Conservation (phyloP, 2,797 vertebrate genomes). For the Crenuchus spilurus region DNA sequence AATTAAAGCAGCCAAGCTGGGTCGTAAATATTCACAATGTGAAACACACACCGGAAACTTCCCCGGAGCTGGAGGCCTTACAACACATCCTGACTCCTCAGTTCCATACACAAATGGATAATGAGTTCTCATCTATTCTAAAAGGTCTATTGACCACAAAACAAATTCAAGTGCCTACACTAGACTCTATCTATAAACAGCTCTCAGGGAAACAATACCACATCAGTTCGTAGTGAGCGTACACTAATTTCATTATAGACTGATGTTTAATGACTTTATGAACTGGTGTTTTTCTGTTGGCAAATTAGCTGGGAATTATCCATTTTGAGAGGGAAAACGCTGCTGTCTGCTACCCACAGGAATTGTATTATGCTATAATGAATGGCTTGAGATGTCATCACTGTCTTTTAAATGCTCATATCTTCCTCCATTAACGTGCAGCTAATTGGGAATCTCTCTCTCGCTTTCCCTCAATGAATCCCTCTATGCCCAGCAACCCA, state of each 20-base stretch:
- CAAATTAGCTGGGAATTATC: constrained; percentile 39
- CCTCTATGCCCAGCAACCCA: constrained; percentile 68
- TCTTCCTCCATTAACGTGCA: constrained; percentile 39
- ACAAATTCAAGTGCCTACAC: constrained; percentile 25
- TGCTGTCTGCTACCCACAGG: constrained; percentile 18
- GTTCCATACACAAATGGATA: constrained; percentile 25
- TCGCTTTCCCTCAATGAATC: constrained; percentile 59
- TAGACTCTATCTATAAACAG: constrained; percentile 19
- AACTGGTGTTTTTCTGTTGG: constrained; percentile 24
- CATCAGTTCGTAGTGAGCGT: constrained; percentile 2
- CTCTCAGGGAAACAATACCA: constrained; percentile 7
- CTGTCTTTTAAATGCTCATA: constrained; percentile 17
- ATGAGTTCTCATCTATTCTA: constrained; percentile 37
- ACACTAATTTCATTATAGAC: constrained; percentile 35
- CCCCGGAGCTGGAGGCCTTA: neutral
- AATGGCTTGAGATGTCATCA: constrained; percentile 34
- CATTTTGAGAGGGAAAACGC: constrained; percentile 1
- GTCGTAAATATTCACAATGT: constrained; percentile 46
- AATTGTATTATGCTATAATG: constrained; percentile 28
- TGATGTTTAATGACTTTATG: constrained; percentile 10
- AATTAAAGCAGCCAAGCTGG: constrained; percentile 55
- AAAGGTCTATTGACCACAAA: constrained; percentile 41
- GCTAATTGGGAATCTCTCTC: constrained; percentile 44
- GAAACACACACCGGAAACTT: neutral
- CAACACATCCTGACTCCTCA: neutral